Percentiles rank a stretch among this genome's conserved stretches.
Conservation (phyloP, 2,797 vertebrate genomes). For the Knipowitschia caucasica region DNA sequence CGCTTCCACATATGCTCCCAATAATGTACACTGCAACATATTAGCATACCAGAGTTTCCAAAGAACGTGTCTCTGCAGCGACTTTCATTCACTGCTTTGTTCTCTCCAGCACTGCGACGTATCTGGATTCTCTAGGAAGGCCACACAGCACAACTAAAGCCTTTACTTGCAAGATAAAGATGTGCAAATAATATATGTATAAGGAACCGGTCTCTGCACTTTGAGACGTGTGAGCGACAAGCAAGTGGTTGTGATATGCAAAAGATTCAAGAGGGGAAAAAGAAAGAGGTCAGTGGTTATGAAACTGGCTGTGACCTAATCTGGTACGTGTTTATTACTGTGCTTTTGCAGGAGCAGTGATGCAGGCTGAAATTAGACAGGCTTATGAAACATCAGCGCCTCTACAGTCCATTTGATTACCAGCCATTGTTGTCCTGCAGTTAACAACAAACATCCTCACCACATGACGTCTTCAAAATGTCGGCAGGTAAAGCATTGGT, state of each 20-base stretch:
- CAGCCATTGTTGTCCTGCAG: background rate
- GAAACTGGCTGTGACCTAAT: conserved; percentile 79
- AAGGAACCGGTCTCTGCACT: no score
- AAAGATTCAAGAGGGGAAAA: conserved; percentile 26
- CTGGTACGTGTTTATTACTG: conserved; percentile 68
- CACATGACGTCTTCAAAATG: background rate
- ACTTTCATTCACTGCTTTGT: conserved; percentile 13
- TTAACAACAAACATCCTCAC: background rate
- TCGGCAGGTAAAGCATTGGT: background rate
- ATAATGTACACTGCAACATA: conserved; percentile 16
- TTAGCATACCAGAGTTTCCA: background rate
- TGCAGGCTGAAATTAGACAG: conserved; percentile 72
- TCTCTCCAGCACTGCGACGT: background rate
- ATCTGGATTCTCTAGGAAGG: no score
- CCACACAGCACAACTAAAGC: no score
- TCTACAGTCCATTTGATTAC: conserved; percentile 18
- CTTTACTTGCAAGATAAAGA: background rate
- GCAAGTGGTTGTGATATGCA: conserved; percentile 26
- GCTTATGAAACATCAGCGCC: conserved; percentile 50
- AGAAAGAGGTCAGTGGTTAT: conserved; percentile 75
- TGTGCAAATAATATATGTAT: background rate
- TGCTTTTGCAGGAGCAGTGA: conserved; percentile 56
- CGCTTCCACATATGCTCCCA: conserved; percentile 30
- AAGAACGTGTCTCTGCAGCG: background rate
- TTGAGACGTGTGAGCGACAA: no score